phyloP scores from a whole-genome alignment of 1,140 invertebrate species.

The Meteorus sp. region DNA sequence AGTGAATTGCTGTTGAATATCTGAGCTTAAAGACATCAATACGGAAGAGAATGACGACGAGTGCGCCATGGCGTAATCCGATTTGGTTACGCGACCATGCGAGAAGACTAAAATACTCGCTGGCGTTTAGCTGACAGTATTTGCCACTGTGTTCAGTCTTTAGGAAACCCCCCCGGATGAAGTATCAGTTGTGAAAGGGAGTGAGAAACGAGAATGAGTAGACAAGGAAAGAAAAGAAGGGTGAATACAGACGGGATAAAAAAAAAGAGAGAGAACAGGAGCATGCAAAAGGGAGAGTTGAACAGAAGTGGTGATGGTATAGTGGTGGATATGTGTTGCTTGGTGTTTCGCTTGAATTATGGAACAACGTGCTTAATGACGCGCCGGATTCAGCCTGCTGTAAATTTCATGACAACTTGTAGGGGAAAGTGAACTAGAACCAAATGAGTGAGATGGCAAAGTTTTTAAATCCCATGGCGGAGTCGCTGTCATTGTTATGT shows the following conservation, averaged over 20 bases:
- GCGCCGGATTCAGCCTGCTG: constrained; percentile 50
- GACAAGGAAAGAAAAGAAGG: neutral
- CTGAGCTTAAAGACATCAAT: no score
- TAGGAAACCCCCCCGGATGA: constrained; percentile 7
- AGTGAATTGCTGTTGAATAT: no score
- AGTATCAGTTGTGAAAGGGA: constrained; percentile 4
- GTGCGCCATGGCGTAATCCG: neutral
- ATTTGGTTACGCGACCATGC: neutral
- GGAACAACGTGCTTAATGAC: constrained; percentile 60
- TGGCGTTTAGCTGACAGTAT: neutral
- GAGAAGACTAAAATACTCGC: neutral
- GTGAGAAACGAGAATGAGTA: neutral
- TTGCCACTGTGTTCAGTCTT: neutral
- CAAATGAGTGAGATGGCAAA: no score
- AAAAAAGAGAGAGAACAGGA: constrained; percentile 20
- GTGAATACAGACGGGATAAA: constrained; percentile 1
- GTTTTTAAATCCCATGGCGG: no score
- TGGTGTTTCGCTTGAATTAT: constrained; percentile 49
- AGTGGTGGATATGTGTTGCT: constrained; percentile 12
- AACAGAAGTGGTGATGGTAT: neutral
- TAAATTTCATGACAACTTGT: constrained; percentile 42
- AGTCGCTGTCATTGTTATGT: no score
- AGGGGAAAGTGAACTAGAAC: constrained; percentile 34
- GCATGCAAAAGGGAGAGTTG: constrained; percentile 24
- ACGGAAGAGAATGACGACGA: no score